A percentile compares a stretch with the other conserved stretches of the same genome.
These are phyloP conservation scores for Penelope pileata DNA, from an alignment of 2,113 vertebrate species.

Conservation along the genomic window DNA sequence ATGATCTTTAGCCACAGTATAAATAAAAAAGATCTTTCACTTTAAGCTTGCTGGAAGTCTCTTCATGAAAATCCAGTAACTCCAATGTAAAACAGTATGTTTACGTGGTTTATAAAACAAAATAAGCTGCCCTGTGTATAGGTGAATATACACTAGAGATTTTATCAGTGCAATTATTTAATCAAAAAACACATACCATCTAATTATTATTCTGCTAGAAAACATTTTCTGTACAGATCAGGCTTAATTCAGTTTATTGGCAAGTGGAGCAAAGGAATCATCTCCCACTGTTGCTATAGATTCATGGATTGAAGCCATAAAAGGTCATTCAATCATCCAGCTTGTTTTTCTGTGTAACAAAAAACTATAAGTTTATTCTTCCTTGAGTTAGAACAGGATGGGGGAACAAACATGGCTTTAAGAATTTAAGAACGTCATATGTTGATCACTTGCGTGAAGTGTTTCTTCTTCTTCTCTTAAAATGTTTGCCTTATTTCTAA, in stretches of 20 bases:
- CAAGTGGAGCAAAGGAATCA: background rate
- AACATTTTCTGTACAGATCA: background rate
- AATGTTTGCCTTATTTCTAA: background rate
- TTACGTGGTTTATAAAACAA: background rate
- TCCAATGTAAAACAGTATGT: background rate
- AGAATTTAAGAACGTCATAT: background rate
- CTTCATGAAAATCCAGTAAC: background rate
- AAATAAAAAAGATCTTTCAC: background rate
- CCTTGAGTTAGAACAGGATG: background rate
- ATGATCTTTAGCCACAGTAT: background rate
- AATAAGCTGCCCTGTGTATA: background rate
- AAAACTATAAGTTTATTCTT: constrained; percentile 1
- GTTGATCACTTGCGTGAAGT: background rate
- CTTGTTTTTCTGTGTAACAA: background rate
- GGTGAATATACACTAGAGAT: background rate
- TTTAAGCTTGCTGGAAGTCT: background rate
- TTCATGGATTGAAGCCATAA: constrained; percentile 9
- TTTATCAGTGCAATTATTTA: background rate
- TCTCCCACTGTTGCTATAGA: background rate
- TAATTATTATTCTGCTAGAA: constrained; percentile 10
- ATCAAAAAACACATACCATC: background rate
- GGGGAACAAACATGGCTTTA: background rate
- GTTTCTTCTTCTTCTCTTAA: background rate
- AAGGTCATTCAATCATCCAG: constrained; percentile 18
- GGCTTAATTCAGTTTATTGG: constrained; percentile 38